Evolutionary conservation across 2,113 vertebrate species (phyloP).

Genomic region (Syngnathus typhle): DNA sequence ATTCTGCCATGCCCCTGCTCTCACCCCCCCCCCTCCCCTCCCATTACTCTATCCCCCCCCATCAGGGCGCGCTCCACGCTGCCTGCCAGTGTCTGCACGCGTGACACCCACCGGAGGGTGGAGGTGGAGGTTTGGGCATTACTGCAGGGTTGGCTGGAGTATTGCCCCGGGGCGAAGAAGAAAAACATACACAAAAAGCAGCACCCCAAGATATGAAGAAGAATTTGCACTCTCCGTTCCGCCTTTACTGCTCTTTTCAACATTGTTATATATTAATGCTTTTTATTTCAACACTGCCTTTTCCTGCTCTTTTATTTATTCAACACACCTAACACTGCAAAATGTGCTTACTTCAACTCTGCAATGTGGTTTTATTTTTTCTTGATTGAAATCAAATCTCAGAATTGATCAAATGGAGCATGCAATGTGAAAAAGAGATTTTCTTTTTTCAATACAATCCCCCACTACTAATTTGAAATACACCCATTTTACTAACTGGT

Average conservation of each 20-base stretch:
- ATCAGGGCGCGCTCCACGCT: background rate
- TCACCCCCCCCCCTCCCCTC: constrained; percentile 8
- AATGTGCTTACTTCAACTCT: background rate
- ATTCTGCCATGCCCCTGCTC: constrained; percentile 69
- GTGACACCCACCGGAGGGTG: constrained; percentile 77
- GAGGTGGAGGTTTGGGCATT: constrained; percentile 69
- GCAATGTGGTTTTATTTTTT: background rate
- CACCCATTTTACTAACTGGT: too few relatives aligned
- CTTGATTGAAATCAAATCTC: too few relatives aligned
- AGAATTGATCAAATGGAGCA: background rate
- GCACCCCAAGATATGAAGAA: constrained; percentile 73
- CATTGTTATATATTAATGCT: background rate
- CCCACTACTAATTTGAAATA: too few relatives aligned
- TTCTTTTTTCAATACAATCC: too few relatives aligned
- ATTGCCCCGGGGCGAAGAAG: constrained; percentile 77
- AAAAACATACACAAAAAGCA: constrained; percentile 66
- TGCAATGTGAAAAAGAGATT: background rate
- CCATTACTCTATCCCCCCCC: background rate
- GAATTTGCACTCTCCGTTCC: background rate
- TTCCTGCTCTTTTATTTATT: background rate
- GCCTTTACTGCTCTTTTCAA: background rate
- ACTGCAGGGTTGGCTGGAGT: constrained; percentile 83
- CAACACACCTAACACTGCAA: background rate
- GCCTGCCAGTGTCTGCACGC: constrained; percentile 59
- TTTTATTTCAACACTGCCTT: background rate